Base-by-base conservation (phyloP, 2,888 invertebrate species). In the Leptura quadrifasciata region DNA sequence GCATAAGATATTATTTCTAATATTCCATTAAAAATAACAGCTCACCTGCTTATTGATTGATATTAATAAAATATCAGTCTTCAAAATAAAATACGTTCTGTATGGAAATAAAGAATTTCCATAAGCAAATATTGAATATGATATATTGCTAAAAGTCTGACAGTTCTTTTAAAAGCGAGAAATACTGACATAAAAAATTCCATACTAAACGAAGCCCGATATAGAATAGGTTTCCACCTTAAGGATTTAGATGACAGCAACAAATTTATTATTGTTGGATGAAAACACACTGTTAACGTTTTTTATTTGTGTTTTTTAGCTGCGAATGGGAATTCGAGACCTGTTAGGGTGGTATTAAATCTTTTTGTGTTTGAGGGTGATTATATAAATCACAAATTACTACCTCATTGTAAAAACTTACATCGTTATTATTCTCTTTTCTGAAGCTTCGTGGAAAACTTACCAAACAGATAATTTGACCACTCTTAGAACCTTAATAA, bases 101-200 rank as follows among this genome's bases (percentile, higher is more conserved):
- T 21, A 63, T 63, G 35, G 63, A 63, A 63, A 63, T 63, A 63
- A 63, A 63, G 63, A 39, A 35, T 63, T 18, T 39, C 15, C 63
- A 63, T 39, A 63, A 39, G 31, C 17, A 61, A 61, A 61, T 61
- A 61, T 61, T 27, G 60, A 39, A 63, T 35, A 35, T 63, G 63
- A 63, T 63, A 63, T 63, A 63, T 63, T 63, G 39, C 63, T 12
- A 39, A 63, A 63, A 63, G 63, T 63, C 63, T 63, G 63, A 63
- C 63, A 63, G 63, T 63, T 35, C 63, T 21, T 63, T 63, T 39
- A 63, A 63, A 63, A 63, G 63, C 18, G 63, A 63, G 39, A 63
- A 63, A 63, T 63, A 12, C 63, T 39, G 39, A 39, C 63, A 39
- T 58, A 63, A 63, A 63, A 63, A 63, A 39, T 27, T 35, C 24